A percentile compares a stretch with the other conserved stretches of the same genome.
Evolutionary conservation across 1,140 invertebrate species (phyloP).

Genomic region (Leptopilina boulardi): DNA sequence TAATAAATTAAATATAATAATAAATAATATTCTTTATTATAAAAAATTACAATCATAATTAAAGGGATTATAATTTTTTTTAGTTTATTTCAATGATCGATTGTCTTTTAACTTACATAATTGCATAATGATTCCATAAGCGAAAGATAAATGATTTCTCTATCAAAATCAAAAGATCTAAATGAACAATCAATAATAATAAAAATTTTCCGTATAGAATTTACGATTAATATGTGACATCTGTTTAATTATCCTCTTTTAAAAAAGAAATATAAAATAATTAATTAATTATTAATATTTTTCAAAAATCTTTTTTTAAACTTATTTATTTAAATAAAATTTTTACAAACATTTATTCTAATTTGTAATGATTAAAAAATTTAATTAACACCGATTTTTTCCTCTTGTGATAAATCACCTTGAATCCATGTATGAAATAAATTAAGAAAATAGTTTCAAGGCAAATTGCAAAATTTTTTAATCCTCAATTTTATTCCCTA

Average conservation of each 20-base stretch:
- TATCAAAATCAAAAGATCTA: conserved; percentile 6
- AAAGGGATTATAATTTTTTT: background rate
- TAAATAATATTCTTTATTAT: no score
- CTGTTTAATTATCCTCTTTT: background rate
- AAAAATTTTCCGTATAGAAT: background rate
- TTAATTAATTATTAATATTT: background rate
- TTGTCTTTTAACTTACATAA: background rate
- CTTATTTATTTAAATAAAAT: no score
- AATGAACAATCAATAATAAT: background rate
- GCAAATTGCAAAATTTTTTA: background rate
- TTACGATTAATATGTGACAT: background rate
- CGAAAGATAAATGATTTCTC: background rate
- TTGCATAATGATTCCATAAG: background rate
- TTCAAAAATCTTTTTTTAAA: no score
- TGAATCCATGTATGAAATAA: background rate
- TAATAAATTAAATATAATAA: no score
- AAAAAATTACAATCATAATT: no score
- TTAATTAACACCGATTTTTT: no score
- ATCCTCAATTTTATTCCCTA: background rate
- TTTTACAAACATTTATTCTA: background rate
- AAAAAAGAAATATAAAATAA: background rate
- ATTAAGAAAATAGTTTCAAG: background rate
- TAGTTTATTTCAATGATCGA: background rate
- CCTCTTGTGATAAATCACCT: background rate
- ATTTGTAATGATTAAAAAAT: background rate